Evolutionary conservation across 2,888 invertebrate species (phyloP), one percentile per base, ranked within the genome.

Genomic region (Pollenia griseotomentosa): DNA sequence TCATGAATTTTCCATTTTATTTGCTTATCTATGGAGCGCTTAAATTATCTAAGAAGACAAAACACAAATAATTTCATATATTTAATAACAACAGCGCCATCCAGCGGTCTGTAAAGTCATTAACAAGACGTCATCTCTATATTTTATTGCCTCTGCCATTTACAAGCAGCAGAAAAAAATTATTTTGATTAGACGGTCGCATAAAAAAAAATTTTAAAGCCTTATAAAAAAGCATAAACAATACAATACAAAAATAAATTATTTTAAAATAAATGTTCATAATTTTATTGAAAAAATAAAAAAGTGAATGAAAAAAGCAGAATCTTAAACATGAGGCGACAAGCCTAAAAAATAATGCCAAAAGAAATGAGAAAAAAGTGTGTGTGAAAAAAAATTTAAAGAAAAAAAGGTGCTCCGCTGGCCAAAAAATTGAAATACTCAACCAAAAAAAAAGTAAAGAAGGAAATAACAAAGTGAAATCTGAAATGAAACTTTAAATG

Each of bases 141-240:
- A 75, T 77, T 75, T 70, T 46, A 75, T 83, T 83, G 88, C 83
- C 51, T 79, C 79, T 79, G 79, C 73, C 73, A 66, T 84, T 79
- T 70, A 40, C 65, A 79, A 85, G 85, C 70, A 81, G 65, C 68
- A 83, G 78, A 57, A 87, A 88, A 87, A 87, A 88, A 87, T 88
- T 88, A 88, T 89, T 89, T 88, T 88, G 88, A 89, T 89, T 89
- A 88, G 87, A 87, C 88, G 87, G 88, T 79, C 79, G 83, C 86
- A 87, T 86, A 83, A 81, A 85, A 33, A 23, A 88, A 87, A 81
- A 88, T 80, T 85, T 81, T 19, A 23, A 83, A 78, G 68, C 46
- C 74, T 61, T 79, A 68, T 71, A 87, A 88, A 86, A 80, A 86
- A 83, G 74, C 65, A 84, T 81, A 86, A 87, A 87, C 85, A 88